Base-by-base conservation (phyloP, 2,888 invertebrate species). In the Cecidostiba fungosa region DNA sequence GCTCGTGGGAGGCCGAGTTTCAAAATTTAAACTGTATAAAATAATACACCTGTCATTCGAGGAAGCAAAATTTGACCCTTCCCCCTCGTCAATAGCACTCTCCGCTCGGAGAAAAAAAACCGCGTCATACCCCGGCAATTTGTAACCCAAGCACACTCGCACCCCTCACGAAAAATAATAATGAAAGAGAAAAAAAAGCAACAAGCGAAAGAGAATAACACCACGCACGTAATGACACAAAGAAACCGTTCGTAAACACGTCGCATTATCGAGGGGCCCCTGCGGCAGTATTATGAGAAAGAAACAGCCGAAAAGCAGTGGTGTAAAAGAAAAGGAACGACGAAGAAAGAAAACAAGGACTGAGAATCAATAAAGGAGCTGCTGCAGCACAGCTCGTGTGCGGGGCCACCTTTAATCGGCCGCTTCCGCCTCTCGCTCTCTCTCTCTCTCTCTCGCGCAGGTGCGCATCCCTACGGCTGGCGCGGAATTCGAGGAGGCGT, bases 401-500 rank as follows among this genome's bases (percentile, higher is more conserved):
- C 16, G 43, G 12, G 36, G 32, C 14, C 54, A 77, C 29, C 59
- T 83, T 47, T 87, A 87, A 87, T 87, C 85, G 81, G 29, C 32
- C 85, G 54, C 85, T 87, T 87, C 87, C 87, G 85, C 77, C 74
- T 26, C 69, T 54, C 59, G 16, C 66, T 23, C 79, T 43, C 26
- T 59, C 74, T 26, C 69, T 54, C 59, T 23, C 66, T 23, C 79
- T 43, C 26, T 59, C 47, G 43, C 62, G 72, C 77, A 86, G 86
- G 83, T 86, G 81, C 77, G n/a, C 66, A 81, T 74, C 80, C 19
- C 23, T 39, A 43, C 10, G 36, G 29, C n/a, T n/a, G 10, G 19
- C 29, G 66, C 29, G 66, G 66, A 66, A 66, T 66, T 66, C 29
- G 16, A 66, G 14, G 72, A 39, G 39, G 23, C 39, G 39, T 39